These are phyloP conservation scores for Oegoconia quadripuncta DNA, from an alignment of 2,888 invertebrate genomes.

Conservation along the genomic window DNA sequence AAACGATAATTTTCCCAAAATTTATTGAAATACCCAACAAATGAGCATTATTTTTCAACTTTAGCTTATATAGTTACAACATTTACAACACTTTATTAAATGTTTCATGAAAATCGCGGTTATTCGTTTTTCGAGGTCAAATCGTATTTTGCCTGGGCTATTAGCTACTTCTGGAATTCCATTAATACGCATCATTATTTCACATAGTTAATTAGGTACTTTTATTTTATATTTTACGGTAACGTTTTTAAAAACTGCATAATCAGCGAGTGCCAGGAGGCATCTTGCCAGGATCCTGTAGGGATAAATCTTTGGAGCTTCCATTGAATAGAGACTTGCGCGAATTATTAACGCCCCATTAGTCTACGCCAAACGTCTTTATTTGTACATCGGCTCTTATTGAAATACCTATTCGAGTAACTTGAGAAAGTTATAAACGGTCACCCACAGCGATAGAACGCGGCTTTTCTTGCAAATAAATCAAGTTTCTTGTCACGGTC, in stretches of 20 bases:
- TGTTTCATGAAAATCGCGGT: no score
- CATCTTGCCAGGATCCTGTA: slow-evolving; percentile 73
- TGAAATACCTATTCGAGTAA: slow-evolving; percentile 9
- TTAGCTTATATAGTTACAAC: no score
- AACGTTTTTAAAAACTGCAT: slow-evolving; percentile 55
- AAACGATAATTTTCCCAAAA: no score
- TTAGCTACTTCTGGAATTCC: no score
- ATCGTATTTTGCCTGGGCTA: no score
- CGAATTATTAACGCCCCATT: slow-evolving; percentile 75
- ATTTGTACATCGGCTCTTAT: slow-evolving; percentile 58
- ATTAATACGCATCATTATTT: no score
- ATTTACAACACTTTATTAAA: no score
- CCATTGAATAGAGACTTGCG: slow-evolving; percentile 69
- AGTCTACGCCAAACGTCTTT: slow-evolving; percentile 64
- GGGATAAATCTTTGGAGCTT: slow-evolving; percentile 68
- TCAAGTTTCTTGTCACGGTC: slow-evolving; percentile 32
- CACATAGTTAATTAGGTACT: no score
- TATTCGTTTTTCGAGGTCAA: no score
- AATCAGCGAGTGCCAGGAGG: slow-evolving; percentile 68
- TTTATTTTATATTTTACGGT: slow-evolving; percentile 1
- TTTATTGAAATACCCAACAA: no score
- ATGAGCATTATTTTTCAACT: no score
- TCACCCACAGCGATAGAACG: slow-evolving; percentile 22
- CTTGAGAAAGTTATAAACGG: slow-evolving; percentile 4
- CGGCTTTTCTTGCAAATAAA: slow-evolving; percentile 31